Percentiles rank a stretch among this genome's conserved stretches.
Conservation (phyloP, 2,797 vertebrate species). For the Macropodus opercularis region DNA sequence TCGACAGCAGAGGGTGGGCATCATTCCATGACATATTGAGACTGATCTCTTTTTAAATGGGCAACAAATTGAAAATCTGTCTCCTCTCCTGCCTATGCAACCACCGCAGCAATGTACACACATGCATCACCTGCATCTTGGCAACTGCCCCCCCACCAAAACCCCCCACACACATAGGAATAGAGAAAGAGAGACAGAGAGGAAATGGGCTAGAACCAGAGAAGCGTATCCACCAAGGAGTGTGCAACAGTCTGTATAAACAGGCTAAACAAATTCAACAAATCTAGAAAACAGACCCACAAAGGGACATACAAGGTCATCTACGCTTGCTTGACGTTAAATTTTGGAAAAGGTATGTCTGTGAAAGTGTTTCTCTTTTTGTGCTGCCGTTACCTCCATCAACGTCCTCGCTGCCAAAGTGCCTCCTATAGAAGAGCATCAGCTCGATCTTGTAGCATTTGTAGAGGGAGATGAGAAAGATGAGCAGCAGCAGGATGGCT, state of each 20-base stretch:
- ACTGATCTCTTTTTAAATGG: slow-evolving; percentile 82
- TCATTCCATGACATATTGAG: slow-evolving; percentile 76
- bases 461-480: slow-evolving; percentile 95
- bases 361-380: neutral
- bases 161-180: neutral
- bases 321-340: neutral
- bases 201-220: slow-evolving; percentile 34
- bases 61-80: slow-evolving; percentile 82
- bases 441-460: slow-evolving; percentile 99
- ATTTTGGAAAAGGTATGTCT: slow-evolving; percentile 10
- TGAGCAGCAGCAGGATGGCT: slow-evolving; percentile 94
- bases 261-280: slow-evolving; percentile 5
- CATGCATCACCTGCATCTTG: slow-evolving; percentile 35
- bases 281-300: slow-evolving; percentile 5
- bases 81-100: slow-evolving; percentile 54
- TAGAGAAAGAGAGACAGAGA: slow-evolving; percentile 6
- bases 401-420: slow-evolving; percentile 96
- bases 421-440: slow-evolving; percentile 97
- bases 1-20: slow-evolving; percentile 55
- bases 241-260: slow-evolving; percentile 11
- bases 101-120: slow-evolving; percentile 31
- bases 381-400: slow-evolving; percentile 88
- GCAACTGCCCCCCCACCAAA: no score
- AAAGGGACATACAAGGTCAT: slow-evolving; percentile 9
- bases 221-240: slow-evolving; percentile 43